These are phyloP conservation scores for Lycodopsis pacificus DNA, from an alignment of 2,797 vertebrate genomes.

Conservation along the genomic window DNA sequence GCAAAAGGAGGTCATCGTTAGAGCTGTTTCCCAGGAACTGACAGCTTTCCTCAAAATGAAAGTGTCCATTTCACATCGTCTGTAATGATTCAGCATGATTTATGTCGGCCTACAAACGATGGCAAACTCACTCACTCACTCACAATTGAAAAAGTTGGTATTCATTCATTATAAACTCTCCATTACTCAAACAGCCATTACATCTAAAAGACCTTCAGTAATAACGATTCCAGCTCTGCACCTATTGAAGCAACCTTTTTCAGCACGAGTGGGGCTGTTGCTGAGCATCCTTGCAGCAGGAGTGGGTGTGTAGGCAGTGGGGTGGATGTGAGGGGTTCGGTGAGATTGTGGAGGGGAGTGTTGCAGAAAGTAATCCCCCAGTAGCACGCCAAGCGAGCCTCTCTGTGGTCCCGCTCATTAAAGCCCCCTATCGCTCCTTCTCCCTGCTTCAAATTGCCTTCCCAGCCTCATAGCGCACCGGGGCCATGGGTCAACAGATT, in stretches of 20 bases:
- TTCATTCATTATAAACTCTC: not conserved
- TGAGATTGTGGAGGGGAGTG: slow-evolving; percentile 52
- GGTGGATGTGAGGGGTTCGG: slow-evolving; percentile 40
- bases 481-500: slow-evolving; percentile 81
- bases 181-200: not conserved
- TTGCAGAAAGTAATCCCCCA: slow-evolving; percentile 69
- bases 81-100: not conserved
- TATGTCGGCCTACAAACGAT: not conserved
- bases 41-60: not conserved
- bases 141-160: not conserved
- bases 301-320: slow-evolving; percentile 38
- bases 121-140: not conserved
- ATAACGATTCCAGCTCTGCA: not conserved
- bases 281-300: slow-evolving; percentile 36
- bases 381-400: slow-evolving; percentile 48
- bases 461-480: slow-evolving; percentile 71
- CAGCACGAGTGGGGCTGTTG: not conserved
- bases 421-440: slow-evolving; percentile 66
- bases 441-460: slow-evolving; percentile 79
- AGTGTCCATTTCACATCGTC: not conserved
- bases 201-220: not conserved
- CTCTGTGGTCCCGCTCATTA: slow-evolving; percentile 75
- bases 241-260: not conserved
- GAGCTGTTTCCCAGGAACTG: slow-evolving; percentile 7
- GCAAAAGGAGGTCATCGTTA: not conserved